These are phyloP conservation scores for Phortica okadai DNA, from an alignment of 2,888 invertebrate genomes.

Conservation along the genomic window DNA sequence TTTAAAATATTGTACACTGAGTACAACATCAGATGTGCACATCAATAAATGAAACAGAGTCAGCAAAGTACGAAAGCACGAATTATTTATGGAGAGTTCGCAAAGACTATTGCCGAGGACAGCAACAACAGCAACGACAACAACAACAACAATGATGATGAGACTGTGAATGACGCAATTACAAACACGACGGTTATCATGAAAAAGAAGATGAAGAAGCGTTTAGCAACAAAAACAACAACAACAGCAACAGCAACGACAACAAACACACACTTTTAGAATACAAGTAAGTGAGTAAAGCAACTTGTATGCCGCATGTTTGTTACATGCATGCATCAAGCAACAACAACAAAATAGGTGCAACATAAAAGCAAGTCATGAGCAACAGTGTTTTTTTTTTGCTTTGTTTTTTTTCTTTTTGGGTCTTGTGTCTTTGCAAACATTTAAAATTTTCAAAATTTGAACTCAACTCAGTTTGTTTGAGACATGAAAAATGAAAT, in stretches of 20 bases:
- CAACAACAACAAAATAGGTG: conserved; percentile 35
- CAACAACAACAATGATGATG: conserved; percentile 1
- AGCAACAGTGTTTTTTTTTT: not conserved
- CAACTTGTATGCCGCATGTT: not conserved
- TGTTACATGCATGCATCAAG: conserved; percentile 4
- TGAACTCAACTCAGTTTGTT: not conserved
- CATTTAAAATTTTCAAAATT: not conserved
- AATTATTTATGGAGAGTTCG: not conserved
- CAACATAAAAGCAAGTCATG: not conserved
- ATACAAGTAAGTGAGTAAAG: not conserved
- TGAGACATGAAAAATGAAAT: not conserved
- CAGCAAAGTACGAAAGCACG: conserved; percentile 15
- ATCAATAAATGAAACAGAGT: conserved; percentile 8
- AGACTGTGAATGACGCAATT: not conserved
- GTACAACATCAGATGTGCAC: not conserved
- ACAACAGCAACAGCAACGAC: not conserved
- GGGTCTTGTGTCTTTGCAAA: no score
- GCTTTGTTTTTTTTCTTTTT: not conserved
- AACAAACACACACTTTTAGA: not conserved
- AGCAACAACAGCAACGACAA: conserved; percentile 27
- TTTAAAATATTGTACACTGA: not conserved
- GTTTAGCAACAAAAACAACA: conserved; percentile 28
- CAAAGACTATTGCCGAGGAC: not conserved
- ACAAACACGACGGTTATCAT: not conserved
- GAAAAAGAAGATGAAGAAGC: conserved; percentile 50